Conservation (phyloP, 2,888 invertebrate genomes). For the Lepidocyrtinus sp. region DNA sequence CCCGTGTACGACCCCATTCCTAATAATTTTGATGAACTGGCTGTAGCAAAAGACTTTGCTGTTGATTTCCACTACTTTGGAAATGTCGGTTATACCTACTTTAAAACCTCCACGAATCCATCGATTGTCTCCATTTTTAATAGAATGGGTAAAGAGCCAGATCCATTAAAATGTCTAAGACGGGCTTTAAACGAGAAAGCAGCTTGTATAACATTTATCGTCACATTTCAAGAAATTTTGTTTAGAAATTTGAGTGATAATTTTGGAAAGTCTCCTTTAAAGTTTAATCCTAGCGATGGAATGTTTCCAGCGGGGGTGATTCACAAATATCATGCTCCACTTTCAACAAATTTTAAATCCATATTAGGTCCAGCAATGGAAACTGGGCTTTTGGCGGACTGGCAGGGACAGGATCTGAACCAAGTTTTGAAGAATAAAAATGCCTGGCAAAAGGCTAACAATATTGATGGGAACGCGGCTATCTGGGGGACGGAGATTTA, state of each 20-base stretch:
- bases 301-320: slow-evolving; percentile 51
- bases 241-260: slow-evolving; percentile 48
- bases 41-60: slow-evolving; percentile 20
- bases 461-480: slow-evolving; percentile 3
- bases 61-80: slow-evolving; percentile 57
- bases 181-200: slow-evolving; percentile 21
- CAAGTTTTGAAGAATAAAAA: slow-evolving; percentile 36
- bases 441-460: slow-evolving; percentile 39
- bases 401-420: slow-evolving; percentile 42
- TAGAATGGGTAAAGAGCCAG: slow-evolving; percentile 32
- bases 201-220: slow-evolving; percentile 45
- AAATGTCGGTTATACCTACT: slow-evolving; percentile 45
- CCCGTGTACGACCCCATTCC: slow-evolving; percentile 36
- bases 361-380: slow-evolving; percentile 33
- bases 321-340: slow-evolving; percentile 31
- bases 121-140: slow-evolving; percentile 30
- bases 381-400: slow-evolving; percentile 37
- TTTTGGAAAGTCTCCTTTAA: slow-evolving; percentile 38
- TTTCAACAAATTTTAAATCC: slow-evolving; percentile 32
- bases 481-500: slow-evolving; percentile 19
- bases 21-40: slow-evolving; percentile 36
- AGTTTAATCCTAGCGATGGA: slow-evolving; percentile 36
- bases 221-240: slow-evolving; percentile 33
- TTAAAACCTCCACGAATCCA: slow-evolving; percentile 46
- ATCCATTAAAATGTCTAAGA: slow-evolving; percentile 40